These are phyloP conservation scores for Drosophila barbarae DNA, from an alignment of 2,888 invertebrate species.

Conservation along the genomic window DNA sequence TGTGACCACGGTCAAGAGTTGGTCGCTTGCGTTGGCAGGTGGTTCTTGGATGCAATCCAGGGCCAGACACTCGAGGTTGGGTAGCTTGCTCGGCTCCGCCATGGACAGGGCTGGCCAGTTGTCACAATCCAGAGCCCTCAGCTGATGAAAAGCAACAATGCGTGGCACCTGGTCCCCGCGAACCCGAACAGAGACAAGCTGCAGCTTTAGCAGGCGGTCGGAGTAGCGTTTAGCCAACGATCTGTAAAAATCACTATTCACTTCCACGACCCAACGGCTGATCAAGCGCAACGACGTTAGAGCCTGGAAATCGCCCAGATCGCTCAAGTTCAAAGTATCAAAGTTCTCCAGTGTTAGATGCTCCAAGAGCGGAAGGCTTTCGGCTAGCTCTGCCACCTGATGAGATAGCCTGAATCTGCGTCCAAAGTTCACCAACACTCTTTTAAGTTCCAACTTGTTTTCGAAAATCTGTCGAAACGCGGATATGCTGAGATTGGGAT, in stretches of 20 bases:
- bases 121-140: conserved; percentile 46
- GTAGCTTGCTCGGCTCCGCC: conserved; percentile 21
- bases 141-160: conserved; percentile 30
- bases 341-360: conserved; percentile 59
- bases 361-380: conserved; percentile 41
- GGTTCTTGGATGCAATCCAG: conserved; percentile 38
- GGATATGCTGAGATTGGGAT: conserved; percentile 36
- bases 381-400: conserved; percentile 26
- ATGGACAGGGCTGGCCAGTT: conserved; percentile 43
- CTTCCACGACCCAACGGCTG: conserved; percentile 23
- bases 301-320: conserved; percentile 46
- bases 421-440: conserved; percentile 47
- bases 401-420: conserved; percentile 6
- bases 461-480: conserved; percentile 42
- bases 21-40: conserved; percentile 7
- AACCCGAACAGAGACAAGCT: conserved; percentile 39
- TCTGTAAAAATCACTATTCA: conserved; percentile 41
- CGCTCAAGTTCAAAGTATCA: conserved; percentile 27
- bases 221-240: conserved; percentile 39
- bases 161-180: conserved; percentile 33
- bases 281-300: conserved; percentile 48
- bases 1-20: conserved; percentile 34
- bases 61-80: conserved; percentile 45
- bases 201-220: conserved; percentile 41
- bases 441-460: conserved; percentile 25